These are phyloP conservation scores for Sinocyclocheilus anophthalmus DNA, from an alignment of 2,113 vertebrate genomes.

Conservation along the genomic window DNA sequence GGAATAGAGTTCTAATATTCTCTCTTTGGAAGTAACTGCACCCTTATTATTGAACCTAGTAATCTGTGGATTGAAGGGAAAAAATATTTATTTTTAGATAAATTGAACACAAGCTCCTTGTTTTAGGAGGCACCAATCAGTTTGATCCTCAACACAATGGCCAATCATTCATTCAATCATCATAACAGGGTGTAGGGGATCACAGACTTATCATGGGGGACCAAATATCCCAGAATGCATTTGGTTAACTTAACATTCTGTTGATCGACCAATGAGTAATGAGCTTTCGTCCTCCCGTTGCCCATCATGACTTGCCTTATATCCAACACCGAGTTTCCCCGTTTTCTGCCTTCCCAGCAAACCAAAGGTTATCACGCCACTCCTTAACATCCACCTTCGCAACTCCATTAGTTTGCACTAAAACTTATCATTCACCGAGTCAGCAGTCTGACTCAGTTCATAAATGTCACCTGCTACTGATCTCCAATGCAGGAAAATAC, in stretches of 20 bases:
- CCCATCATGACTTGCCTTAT: conserved; percentile 63
- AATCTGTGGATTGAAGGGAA: conserved; percentile 71
- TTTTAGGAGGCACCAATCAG: conserved; percentile 41
- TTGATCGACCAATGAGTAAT: conserved; percentile 49
- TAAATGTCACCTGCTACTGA: conserved; percentile 64
- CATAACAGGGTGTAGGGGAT: conserved; percentile 28
- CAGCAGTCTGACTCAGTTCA: conserved; percentile 55
- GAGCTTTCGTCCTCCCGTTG: conserved; percentile 43
- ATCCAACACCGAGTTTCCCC: conserved; percentile 46
- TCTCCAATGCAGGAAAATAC: conserved; percentile 61
- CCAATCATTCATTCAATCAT: conserved; percentile 27
- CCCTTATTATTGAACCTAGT: conserved; percentile 42
- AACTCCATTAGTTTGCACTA: conserved; percentile 81
- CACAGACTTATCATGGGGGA: conserved; percentile 62
- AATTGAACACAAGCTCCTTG: conserved; percentile 47
- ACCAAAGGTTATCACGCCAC: conserved; percentile 64
- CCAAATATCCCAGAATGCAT: conserved; percentile 60
- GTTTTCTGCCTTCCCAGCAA: conserved; percentile 59
- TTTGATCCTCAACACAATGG: conserved; percentile 19
- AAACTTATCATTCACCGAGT: conserved; percentile 46
- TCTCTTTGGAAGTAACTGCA: conserved; percentile 42
- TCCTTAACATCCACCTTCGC: conserved; percentile 36
- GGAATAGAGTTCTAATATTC: conserved; percentile 34
- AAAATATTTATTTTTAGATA: conserved; percentile 61
- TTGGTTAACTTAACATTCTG: conserved; percentile 20